Evolutionary conservation across 2,113 vertebrate species (phyloP).

Genomic region (Engystomops pustulosus): DNA sequence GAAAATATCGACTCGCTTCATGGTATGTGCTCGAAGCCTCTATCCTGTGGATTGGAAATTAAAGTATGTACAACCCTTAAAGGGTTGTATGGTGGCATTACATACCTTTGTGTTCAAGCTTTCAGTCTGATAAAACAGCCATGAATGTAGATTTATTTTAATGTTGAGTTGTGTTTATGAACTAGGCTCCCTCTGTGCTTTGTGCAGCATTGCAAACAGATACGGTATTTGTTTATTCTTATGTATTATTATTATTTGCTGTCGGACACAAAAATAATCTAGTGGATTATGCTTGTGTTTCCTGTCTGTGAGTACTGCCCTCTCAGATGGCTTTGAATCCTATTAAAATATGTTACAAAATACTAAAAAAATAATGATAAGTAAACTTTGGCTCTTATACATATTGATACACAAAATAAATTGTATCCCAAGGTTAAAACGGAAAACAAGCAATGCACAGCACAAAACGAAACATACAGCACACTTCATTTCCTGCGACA

Average conservation of each 20-base stretch:
- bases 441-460: conserved; percentile 59
- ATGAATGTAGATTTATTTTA: background rate
- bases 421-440: conserved; percentile 30
- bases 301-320: background rate
- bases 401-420: conserved; percentile 1
- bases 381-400: background rate
- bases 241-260: conserved; percentile 9
- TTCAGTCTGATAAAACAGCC: background rate
- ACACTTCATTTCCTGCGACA: conserved; percentile 58
- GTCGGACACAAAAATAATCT: background rate
- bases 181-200: background rate
- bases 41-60: too few species aligned
- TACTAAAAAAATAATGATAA: background rate
- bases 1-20: too few species aligned
- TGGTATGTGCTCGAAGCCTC: too few species aligned
- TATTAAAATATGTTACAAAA: background rate
- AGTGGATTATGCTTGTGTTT: background rate
- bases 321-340: background rate
- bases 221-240: background rate
- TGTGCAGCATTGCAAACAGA: too few species aligned
- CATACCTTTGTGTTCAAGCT: background rate
- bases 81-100: too few species aligned
- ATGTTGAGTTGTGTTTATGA: background rate
- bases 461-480: conserved; percentile 64
- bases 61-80: too few species aligned